A percentile compares a stretch with the other conserved stretches of the same genome.
These are phyloP conservation scores for Phenacoccus solenopsis DNA, from an alignment of 1,140 invertebrate species.

Conservation along the genomic window DNA sequence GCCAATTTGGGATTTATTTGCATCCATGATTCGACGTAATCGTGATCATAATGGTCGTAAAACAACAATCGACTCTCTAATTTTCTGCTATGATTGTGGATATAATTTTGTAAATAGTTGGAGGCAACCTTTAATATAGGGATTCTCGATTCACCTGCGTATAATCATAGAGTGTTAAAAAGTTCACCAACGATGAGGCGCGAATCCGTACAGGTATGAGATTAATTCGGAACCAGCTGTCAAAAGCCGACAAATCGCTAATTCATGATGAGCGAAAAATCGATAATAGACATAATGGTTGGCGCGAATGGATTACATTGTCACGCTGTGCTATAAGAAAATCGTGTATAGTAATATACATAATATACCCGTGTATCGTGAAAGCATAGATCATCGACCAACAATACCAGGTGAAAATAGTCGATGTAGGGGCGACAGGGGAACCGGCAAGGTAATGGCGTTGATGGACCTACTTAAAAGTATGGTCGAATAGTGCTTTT, in stretches of 20 bases:
- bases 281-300: not conserved
- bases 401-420: not conserved
- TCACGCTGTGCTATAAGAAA: not conserved
- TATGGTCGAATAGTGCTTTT: not conserved
- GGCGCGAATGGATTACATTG: not conserved
- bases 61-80: too few relatives aligned
- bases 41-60: too few relatives aligned
- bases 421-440: not conserved
- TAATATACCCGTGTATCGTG: conserved; percentile 2
- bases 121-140: too few relatives aligned
- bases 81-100: too few relatives aligned
- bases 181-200: too few relatives aligned
- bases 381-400: conserved; percentile 14
- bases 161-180: too few relatives aligned
- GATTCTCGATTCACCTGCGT: too few relatives aligned
- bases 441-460: not conserved
- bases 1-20: too few relatives aligned
- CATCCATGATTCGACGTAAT: too few relatives aligned
- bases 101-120: too few relatives aligned
- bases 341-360: not conserved
- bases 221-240: not conserved
- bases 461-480: conserved; percentile 1
- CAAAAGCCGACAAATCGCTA: not conserved
- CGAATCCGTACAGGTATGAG: too few relatives aligned
- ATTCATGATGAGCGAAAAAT: too few relatives aligned